These are phyloP conservation scores for Clivina fossor DNA, from an alignment of 2,888 invertebrate genomes.

Conservation along the genomic window DNA sequence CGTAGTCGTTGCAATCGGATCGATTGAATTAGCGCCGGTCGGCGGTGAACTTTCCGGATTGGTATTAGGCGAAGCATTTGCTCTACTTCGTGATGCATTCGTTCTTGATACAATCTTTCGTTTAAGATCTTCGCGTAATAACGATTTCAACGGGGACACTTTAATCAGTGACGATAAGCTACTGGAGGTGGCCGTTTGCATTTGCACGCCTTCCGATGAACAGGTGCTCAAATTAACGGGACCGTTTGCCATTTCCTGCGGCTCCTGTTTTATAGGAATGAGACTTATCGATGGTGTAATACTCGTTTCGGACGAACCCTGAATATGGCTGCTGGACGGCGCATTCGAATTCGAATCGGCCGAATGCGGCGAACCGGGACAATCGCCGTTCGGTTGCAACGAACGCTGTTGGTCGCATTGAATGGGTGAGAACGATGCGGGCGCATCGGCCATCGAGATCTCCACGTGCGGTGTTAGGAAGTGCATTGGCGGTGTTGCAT, in stretches of 20 bases:
- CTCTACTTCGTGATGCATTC: conserved; percentile 51
- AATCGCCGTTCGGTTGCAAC: conserved; percentile 66
- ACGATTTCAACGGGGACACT: conserved; percentile 81
- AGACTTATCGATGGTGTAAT: conserved; percentile 85
- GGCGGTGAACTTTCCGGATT: conserved; percentile 55
- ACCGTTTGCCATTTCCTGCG: conserved; percentile 55
- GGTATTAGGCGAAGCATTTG: conserved; percentile 51
- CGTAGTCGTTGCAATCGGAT: conserved; percentile 56
- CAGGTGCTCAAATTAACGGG: conserved; percentile 50
- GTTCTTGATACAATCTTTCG: conserved; percentile 75
- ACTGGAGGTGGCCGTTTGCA: conserved; percentile 64
- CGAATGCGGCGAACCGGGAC: conserved; percentile 78
- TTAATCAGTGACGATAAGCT: conserved; percentile 78
- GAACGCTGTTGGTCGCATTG: conserved; percentile 53
- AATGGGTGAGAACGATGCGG: conserved; percentile 66
- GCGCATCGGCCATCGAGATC: conserved; percentile 85
- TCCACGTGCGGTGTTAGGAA: conserved; percentile 89
- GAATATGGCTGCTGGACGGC: conserved; percentile 68
- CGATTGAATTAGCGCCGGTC: too few species aligned
- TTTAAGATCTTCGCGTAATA: conserved; percentile 81
- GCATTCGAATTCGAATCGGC: conserved; percentile 75
- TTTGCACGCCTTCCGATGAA: conserved; percentile 48
- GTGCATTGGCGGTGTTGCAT: conserved; percentile 88
- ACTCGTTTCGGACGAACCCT: conserved; percentile 55
- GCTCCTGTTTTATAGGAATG: conserved; percentile 80